Evolutionary conservation across 2,797 vertebrate species (phyloP).

Genomic region (Periophthalmus magnuspinnatus): DNA sequence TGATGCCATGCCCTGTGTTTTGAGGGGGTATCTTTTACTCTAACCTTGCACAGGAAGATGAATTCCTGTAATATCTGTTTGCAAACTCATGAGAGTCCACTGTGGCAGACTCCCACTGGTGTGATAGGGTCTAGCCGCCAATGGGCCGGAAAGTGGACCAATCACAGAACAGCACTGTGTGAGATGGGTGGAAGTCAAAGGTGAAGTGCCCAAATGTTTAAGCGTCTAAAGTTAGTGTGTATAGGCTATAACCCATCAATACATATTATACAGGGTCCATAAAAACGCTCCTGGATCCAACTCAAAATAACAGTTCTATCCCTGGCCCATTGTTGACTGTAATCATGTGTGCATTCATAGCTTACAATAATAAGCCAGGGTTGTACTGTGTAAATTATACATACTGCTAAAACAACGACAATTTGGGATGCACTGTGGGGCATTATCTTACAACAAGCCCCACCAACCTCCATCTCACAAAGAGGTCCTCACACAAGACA

Average conservation of each 20-base stretch:
- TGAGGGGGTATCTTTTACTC: background rate
- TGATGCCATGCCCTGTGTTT: background rate
- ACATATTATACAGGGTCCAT: background rate
- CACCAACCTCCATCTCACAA: background rate
- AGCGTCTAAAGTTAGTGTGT: background rate
- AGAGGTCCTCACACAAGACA: background rate
- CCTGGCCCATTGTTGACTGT: background rate
- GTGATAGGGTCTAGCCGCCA: too few relatives aligned
- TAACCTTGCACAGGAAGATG: background rate
- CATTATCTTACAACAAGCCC: background rate
- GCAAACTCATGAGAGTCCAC: too few relatives aligned
- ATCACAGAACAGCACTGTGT: too few relatives aligned
- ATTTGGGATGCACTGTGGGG: background rate
- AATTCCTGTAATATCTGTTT: too few relatives aligned
- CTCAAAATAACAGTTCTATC: background rate
- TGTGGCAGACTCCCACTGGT: too few relatives aligned
- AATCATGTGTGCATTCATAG: background rate
- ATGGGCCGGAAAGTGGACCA: too few relatives aligned
- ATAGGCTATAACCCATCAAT: too few relatives aligned
- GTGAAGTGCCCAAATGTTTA: background rate
- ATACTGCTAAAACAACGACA: background rate
- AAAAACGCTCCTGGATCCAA: background rate
- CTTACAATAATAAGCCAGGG: background rate
- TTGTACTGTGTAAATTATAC: background rate
- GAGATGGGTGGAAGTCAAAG: too few relatives aligned